Base-by-base conservation (phyloP, 2,888 invertebrate genomes). In the Mystacides longicornis region DNA sequence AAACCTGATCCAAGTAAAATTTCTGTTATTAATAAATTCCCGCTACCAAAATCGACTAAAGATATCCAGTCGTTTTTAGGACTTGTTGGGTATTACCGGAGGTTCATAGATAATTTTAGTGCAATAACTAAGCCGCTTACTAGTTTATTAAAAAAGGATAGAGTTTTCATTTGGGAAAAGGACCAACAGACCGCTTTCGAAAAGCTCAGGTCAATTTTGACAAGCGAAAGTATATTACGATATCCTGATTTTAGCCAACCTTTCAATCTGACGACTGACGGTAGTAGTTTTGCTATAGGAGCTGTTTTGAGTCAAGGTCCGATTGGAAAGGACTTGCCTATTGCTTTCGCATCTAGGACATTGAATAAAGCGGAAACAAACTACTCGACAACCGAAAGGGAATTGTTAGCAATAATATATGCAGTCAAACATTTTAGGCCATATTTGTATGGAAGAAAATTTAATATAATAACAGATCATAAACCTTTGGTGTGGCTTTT, bases 361-460 rank as follows among this genome's bases (percentile, higher is more conserved):
- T 16, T 55, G 19, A 55, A 55, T 19, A 16, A 16, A 18, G 31
- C 45, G 3, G 55, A 55, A 55, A 22, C 21, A 16, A 55, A 55
- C 22, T 55, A 55, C 20, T 20, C 45, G 2, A 55, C 50, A 11
- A 55, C n/a, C 11, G 55, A 55, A 50, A 31, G 22, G 22, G 54
- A 55, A 31, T 19, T 55, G n/a, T 21, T 50, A 21, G 50, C 45
- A 4, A 50, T 55, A 2, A 31, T 67, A 19, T 64, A 61, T 58
- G 64, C 64, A 1, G 54, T 61, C 5, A 62, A 64, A 51, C 61
- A 64, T 55, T 67, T 65, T 47, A 55, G 66, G 51, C 65, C 65
- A 2, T 68, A 68, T 48, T 27, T 69, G 1, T 67, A 64, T 46
- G 68, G 68, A 3, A 59, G 59, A 22, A 64, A 64, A 45, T 68